These are phyloP conservation scores for Crotalus viridis DNA, from an alignment of 2,113 vertebrate genomes.

Conservation along the genomic window DNA sequence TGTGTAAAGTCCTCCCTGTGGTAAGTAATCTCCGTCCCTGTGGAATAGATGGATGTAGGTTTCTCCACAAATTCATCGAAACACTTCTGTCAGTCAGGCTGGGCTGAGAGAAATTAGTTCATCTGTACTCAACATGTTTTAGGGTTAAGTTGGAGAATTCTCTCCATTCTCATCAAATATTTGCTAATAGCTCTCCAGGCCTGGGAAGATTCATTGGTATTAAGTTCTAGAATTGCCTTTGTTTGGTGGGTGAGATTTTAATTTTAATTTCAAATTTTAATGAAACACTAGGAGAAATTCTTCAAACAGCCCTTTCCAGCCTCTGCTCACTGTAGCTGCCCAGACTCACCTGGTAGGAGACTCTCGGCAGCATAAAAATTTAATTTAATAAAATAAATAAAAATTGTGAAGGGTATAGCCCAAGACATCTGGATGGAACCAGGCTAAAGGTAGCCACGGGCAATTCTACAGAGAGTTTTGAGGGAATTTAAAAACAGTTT, in stretches of 20 bases:
- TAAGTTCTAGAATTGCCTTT: background rate
- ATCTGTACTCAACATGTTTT: background rate
- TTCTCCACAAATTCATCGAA: background rate
- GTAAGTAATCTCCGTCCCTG: constrained; percentile 7
- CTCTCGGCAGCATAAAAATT: no score
- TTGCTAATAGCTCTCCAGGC: background rate
- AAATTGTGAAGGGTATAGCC: no score
- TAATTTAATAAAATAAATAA: no score
- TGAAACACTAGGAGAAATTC: no score
- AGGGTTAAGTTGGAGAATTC: background rate
- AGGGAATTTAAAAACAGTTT: no score
- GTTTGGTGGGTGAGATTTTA: background rate
- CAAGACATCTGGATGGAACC: no score
- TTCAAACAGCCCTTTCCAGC: no score
- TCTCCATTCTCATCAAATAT: background rate
- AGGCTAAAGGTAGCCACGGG: no score
- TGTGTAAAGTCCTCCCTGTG: background rate
- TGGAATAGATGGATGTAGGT: background rate
- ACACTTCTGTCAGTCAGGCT: background rate
- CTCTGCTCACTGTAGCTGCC: no score
- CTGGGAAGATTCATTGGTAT: background rate
- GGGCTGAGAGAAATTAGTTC: background rate
- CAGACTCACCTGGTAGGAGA: no score
- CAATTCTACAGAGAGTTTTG: no score
- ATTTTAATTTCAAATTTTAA: background rate